Evolutionary conservation across 2,797 vertebrate species (phyloP).

Genomic region (Brotula barbata): DNA sequence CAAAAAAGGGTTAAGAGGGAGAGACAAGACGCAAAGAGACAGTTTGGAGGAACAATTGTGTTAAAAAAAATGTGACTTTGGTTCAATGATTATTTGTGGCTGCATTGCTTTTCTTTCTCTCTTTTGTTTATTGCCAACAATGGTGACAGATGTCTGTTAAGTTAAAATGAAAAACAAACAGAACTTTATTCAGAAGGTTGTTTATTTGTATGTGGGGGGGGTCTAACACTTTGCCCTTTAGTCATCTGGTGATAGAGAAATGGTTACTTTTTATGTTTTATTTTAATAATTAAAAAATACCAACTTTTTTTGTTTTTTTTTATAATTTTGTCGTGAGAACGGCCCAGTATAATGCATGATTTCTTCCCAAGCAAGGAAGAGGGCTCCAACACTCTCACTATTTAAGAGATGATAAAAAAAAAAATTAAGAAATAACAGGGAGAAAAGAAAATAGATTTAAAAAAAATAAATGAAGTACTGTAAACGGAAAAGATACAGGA

Average conservation of each 20-base stretch:
- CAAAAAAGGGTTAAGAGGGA: constrained; percentile 49
- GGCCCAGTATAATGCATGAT: constrained; percentile 89
- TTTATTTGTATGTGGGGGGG: constrained; percentile 82
- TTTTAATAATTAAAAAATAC: constrained; percentile 80
- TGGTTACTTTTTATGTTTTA: constrained; percentile 79
- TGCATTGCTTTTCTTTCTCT: constrained; percentile 70
- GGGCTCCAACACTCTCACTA: constrained; percentile 78
- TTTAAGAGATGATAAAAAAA: constrained; percentile 76
- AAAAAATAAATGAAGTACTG: constrained; percentile 78
- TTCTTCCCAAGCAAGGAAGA: constrained; percentile 75
- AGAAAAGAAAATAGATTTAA: constrained; percentile 41
- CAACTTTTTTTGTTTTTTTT: constrained; percentile 72
- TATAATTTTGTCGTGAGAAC: constrained; percentile 80
- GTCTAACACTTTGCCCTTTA: constrained; percentile 83
- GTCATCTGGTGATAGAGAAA: constrained; percentile 84
- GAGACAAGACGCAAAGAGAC: constrained; percentile 60
- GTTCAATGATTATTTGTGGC: constrained; percentile 77
- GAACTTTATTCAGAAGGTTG: constrained; percentile 82
- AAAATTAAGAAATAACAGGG: constrained; percentile 55
- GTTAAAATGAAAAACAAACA: constrained; percentile 80
- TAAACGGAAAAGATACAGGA: constrained; percentile 76
- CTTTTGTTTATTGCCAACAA: constrained; percentile 69
- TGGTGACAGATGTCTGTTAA: constrained; percentile 86
- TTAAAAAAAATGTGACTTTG: constrained; percentile 84
- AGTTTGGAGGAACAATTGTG: constrained; percentile 64